phyloP scores from a whole-genome alignment of 2,888 invertebrate genomes.

The Willowsia nigromaculata region DNA sequence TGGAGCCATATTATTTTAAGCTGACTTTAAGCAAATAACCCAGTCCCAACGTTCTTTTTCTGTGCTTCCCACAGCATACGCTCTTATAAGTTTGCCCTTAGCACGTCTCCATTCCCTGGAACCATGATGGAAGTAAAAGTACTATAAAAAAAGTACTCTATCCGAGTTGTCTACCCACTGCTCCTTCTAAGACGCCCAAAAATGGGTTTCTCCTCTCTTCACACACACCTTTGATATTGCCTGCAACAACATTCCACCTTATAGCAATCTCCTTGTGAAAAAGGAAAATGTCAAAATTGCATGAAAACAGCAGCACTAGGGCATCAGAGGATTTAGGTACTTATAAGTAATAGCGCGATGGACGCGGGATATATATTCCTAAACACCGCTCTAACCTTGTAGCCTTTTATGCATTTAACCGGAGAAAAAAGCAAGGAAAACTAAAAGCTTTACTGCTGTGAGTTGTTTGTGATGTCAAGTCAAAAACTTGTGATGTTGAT shows the following conservation, averaged over 20 bases:
- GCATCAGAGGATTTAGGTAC: background rate
- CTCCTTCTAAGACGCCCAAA: slow-evolving; percentile 35
- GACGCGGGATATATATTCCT: background rate
- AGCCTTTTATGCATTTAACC: background rate
- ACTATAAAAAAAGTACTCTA: background rate
- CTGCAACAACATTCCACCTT: slow-evolving; percentile 51
- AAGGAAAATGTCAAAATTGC: slow-evolving; percentile 67
- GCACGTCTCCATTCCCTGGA: slow-evolving; percentile 18
- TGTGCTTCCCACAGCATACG: background rate
- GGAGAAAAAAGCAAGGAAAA: background rate
- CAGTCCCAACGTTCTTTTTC: slow-evolving; percentile 3
- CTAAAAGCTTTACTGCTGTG: background rate
- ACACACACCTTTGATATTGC: slow-evolving; percentile 16
- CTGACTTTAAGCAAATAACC: slow-evolving; percentile 55
- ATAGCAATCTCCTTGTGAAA: slow-evolving; percentile 24
- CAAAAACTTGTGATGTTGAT: slow-evolving; percentile 18
- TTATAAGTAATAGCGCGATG: background rate
- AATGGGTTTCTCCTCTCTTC: background rate
- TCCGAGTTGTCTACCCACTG: background rate
- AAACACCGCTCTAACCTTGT: background rate
- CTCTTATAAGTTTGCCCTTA: slow-evolving; percentile 12
- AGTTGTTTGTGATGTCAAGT: slow-evolving; percentile 13
- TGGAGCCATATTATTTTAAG: slow-evolving; percentile 61
- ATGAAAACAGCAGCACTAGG: slow-evolving; percentile 37
- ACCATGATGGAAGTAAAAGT: slow-evolving; percentile 31